phyloP scores from a whole-genome alignment of 2,888 invertebrate genomes.

The Incurvaria masculella region DNA sequence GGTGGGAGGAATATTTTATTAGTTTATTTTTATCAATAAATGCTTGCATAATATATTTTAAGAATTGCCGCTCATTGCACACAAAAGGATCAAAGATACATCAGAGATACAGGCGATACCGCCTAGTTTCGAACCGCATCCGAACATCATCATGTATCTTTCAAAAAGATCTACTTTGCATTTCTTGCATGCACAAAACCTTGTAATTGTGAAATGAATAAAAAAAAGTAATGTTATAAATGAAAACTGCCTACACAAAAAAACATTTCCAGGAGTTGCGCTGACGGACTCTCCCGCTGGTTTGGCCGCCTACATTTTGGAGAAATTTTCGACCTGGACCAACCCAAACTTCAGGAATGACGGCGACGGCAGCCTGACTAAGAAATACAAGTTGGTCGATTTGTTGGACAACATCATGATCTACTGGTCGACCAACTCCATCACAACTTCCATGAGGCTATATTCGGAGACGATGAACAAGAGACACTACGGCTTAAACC shows the following conservation, averaged over 20 bases:
- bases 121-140: no score
- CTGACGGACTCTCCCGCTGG: conserved; percentile 79
- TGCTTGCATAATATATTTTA: no score
- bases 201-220: no score
- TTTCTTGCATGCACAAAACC: no score
- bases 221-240: neutral
- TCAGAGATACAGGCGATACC: no score
- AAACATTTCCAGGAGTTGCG: conserved; percentile 55
- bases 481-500: conserved; percentile 20
- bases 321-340: conserved; percentile 78
- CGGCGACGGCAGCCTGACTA: conserved; percentile 63
- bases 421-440: conserved; percentile 49
- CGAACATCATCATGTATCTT: no score
- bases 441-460: conserved; percentile 46
- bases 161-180: no score
- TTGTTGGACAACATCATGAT: conserved; percentile 55
- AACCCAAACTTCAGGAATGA: conserved; percentile 49
- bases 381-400: conserved; percentile 36
- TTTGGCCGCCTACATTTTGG: conserved; percentile 84
- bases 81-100: no score
- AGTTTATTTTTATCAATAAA: no score
- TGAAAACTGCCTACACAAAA: no score
- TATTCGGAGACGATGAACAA: conserved; percentile 59
- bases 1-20: no score
- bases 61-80: no score